Base-by-base conservation (phyloP, 2,888 invertebrate species). In the Ypsolopha scabrella region DNA sequence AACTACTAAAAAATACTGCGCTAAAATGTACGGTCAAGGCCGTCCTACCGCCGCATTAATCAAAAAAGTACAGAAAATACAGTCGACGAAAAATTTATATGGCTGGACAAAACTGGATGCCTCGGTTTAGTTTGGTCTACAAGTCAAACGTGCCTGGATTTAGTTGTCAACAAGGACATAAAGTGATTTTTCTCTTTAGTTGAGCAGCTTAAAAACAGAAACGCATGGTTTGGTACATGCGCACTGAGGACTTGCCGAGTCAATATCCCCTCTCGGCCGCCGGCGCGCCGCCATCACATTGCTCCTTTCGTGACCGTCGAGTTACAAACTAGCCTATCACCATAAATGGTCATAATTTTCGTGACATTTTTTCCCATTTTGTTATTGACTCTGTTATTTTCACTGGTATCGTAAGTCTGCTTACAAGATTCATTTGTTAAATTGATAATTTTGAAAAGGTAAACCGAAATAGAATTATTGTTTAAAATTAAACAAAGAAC, bases 211-310 rank as follows among this genome's bases (percentile, higher is more conserved):
- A 70, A 80, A 70, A 80, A 80, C 80, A 80, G 80, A 77, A 79
- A 80, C 81, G 81, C 79, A 79, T 80, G 80, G 54, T 75, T 52
- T 68, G 69, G 76, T 72, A 72, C 80, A 82, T 83, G 86, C 86
- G 83, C 85, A 80, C 61, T 78, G 71, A 64, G 68, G 76, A 65
- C 75, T 71, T 57, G 72, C 76, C 82, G 73, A 85, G 86, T 86
- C 86, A 85, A 82, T 88, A 88, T 81, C 82, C 83, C 79, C 86
- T 66, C 70, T 58, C 65, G 65, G 54, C 73, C 82, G 63, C 71
- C 81, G 65, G 64, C 74, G 76, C 78, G 74, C 80, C 80, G 86
- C 85, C 83, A 82, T 86, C 82, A 79, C 75, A 70, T 69, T 68
- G 60, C 63, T 70, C 62, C 67, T 67, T 71, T 68, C 60, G 62